A percentile compares a stretch with the other conserved stretches of the same genome.
Evolutionary conservation across 2,888 invertebrate genomes (phyloP).

Genomic region (Eristalis intricaria): DNA sequence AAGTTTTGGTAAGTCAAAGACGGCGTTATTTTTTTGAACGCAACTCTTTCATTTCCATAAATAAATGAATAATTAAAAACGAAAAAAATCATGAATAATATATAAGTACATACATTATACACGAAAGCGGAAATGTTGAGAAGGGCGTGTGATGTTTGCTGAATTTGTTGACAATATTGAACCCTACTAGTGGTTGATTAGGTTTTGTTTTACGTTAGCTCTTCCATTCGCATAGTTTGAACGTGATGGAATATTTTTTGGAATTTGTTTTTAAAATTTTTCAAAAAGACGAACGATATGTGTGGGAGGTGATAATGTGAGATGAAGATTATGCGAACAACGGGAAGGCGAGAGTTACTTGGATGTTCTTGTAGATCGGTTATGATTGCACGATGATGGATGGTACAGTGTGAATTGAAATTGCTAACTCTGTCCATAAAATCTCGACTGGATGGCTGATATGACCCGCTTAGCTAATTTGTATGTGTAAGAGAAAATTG

Average conservation of each 20-base stretch:
- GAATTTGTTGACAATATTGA: constrained; percentile 61
- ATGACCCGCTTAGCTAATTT: no score
- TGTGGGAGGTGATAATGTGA: background rate
- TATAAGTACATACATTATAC: constrained; percentile 34
- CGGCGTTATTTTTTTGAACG: background rate
- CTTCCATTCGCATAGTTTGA: background rate
- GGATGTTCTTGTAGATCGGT: no score
- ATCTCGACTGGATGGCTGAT: no score
- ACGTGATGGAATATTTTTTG: background rate
- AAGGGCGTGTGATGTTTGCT: constrained; percentile 62
- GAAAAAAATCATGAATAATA: constrained; percentile 23
- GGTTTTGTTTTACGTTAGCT: background rate
- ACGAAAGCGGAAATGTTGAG: constrained; percentile 50
- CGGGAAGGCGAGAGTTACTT: background rate
- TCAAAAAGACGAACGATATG: background rate
- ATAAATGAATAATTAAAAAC: constrained; percentile 8
- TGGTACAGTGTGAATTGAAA: no score
- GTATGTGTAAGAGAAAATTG: no score
- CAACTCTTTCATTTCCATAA: constrained; percentile 8
- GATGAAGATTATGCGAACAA: no score
- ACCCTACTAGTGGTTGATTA: background rate
- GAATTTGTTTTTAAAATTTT: background rate
- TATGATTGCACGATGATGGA: no score
- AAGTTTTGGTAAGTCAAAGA: background rate
- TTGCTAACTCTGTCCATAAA: no score